Evolutionary conservation across 2,797 vertebrate species (phyloP), one percentile per base, ranked within the genome.

Genomic region (Eulemur rubriventer): DNA sequence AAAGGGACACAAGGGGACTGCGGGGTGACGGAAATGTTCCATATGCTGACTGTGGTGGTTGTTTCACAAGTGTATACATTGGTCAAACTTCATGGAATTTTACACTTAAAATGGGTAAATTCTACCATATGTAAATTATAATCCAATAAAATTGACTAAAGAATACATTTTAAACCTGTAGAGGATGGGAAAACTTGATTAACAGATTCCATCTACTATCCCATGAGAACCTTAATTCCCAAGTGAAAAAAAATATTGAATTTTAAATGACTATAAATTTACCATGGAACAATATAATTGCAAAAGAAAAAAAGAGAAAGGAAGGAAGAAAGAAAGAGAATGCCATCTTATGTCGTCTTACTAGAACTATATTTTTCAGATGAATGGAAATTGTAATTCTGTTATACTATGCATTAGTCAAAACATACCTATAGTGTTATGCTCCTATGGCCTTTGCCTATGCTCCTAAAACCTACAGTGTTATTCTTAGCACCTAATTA

Each of bases 121-220:
- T 81, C 72, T 80, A 94, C 17, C 75, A 17, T 88, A 57, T 88
- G 6, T 22, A 90, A 90, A 67, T 73, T 95, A 92, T n/a, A 70
- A 55, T 4, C 48, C 76, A 75, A 41, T 50, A 46, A 70, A 92
- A 14, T 57, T 86, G n/a, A 87, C 50, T 84, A 70, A 90, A 69
- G 30, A 90, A 87, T 67, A 89, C 2, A 10, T 69, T 92, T 90
- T 92, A 88, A 84, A 72, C 72, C 38, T 76, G 41, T 52, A 83
- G 33, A 88, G 10, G 4, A 1, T 69, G 30, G 61, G 8, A 75
- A 89, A 63, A 18, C 35, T 61, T 89, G 20, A 69, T 46, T 85
- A 79, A 72, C 13, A 73, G 16, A 38, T 91, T 80, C 52, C 6
- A 41, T 30, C 41, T 57, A 38, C 28, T 80, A 91, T 65, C 26